Conservation (phyloP, 1,140 invertebrate genomes). For the Zaprionus gabonicus region DNA sequence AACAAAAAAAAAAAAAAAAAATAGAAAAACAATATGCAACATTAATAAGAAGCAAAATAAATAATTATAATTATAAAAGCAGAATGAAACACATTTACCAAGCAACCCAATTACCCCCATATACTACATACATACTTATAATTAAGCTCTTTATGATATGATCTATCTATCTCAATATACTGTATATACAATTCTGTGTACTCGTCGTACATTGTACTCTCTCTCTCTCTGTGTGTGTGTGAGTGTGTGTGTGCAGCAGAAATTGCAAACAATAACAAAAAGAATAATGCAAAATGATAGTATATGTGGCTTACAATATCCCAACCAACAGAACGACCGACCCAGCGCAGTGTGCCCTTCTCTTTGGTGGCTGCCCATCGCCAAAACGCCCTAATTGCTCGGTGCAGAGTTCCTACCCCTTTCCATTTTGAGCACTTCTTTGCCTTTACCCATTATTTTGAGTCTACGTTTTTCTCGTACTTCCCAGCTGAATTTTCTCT, state of each 20-base stretch:
- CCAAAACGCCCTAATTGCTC: slow-evolving; percentile 57
- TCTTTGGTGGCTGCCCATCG: slow-evolving; percentile 4
- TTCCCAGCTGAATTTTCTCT: slow-evolving; percentile 23
- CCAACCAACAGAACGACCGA: slow-evolving; percentile 23
- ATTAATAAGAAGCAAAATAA: slow-evolving; percentile 37
- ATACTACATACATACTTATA: neutral
- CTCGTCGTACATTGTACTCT: neutral
- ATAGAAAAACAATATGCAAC: slow-evolving; percentile 20
- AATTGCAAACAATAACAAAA: slow-evolving; percentile 68
- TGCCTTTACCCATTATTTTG: slow-evolving; percentile 25
- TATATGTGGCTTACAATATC: slow-evolving; percentile 54
- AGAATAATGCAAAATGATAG: slow-evolving; percentile 44
- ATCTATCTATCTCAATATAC: slow-evolving; percentile 24
- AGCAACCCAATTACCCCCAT: slow-evolving; percentile 15
- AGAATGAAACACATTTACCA: slow-evolving; percentile 30
- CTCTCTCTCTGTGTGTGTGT: no score
- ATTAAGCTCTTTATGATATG: slow-evolving; percentile 33
- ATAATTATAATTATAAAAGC: slow-evolving; percentile 20
- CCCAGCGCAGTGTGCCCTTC: neutral
- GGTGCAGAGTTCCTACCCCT: slow-evolving; percentile 1
- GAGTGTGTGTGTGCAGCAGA: slow-evolving; percentile 48
- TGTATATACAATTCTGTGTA: slow-evolving; percentile 11
- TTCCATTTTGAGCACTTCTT: slow-evolving; percentile 12
- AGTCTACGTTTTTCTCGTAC: slow-evolving; percentile 4
- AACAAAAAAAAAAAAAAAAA: slow-evolving; percentile 27